Base-by-base conservation (phyloP, 2,888 invertebrate species). In the Apomyelois bistriatella region DNA sequence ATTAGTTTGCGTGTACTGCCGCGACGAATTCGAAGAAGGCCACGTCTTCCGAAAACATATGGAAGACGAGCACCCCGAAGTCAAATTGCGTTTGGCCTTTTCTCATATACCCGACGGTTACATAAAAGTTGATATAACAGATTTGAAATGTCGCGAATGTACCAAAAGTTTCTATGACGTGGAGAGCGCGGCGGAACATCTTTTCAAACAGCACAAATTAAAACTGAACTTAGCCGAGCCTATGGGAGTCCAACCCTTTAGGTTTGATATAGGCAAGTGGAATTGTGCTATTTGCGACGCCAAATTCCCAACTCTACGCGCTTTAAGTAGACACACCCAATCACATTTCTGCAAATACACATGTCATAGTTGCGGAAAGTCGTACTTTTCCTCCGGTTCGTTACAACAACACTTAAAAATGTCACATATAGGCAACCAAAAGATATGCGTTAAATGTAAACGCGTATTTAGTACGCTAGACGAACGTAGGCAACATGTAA, bases 301-400 rank as follows among this genome's bases (percentile, higher is more conserved):
- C 3, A 72, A 70, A 43, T 65, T 66, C 30, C 52, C 61, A 6
- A 61, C 60, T 12, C 52, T 77, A 2, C 60, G 70, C 2, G 59
- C 67, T 0, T 56, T 76, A 15, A 72, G 71, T 38, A 58, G 69
- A 9, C 77, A 77, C 48, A 70, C 68, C n/a, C 65, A 70, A 30
- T 62, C 61, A 3, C 77, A 77, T 58, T 76, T 65, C 50, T 49
- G 58, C 0, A 70, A 66, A 42, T 69, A 57, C 32, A 73, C 72
- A 0, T 77, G 77, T 46, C 71, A 74, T 30, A 58, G 60, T 5
- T 77, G 77, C 37, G 75, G 74, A 0, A 73, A 70, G 16, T 66
- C 70, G 0, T 75, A 67, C 49, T 59, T 67, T 0, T 65, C 68
- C 0, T 56, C 57, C 3, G 58, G 61, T 0, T 59, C 69, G 1